These are phyloP conservation scores for Holacanthus passer DNA, from an alignment of 2,113 vertebrate species.

Conservation along the genomic window DNA sequence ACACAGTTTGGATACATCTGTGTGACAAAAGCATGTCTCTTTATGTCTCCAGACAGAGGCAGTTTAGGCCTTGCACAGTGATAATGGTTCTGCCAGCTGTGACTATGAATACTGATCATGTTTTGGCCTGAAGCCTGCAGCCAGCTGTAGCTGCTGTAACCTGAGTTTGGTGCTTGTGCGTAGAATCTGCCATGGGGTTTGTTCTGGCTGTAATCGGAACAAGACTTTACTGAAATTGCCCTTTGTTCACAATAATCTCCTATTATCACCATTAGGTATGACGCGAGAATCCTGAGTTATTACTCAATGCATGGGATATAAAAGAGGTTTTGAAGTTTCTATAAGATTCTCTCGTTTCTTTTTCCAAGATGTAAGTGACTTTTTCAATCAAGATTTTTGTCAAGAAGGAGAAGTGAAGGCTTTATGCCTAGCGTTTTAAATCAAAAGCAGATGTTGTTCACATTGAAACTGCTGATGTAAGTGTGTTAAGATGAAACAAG, in stretches of 20 bases:
- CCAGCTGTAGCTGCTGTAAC: conserved; percentile 57
- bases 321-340: conserved; percentile 27
- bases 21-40: conserved; percentile 44
- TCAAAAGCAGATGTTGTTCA: conserved; percentile 8
- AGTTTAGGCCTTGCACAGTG: conserved; percentile 45
- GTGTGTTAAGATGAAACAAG: background rate
- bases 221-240: conserved; percentile 43
- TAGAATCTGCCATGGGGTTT: conserved; percentile 42
- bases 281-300: background rate
- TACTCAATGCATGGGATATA: conserved; percentile 16
- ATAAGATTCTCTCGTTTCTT: background rate
- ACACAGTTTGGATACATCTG: conserved; percentile 26
- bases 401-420: background rate
- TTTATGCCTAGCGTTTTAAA: background rate
- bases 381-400: background rate
- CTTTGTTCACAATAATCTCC: conserved; percentile 48
- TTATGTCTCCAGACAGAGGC: conserved; percentile 35
- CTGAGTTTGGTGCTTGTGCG: conserved; percentile 40
- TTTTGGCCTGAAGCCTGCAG: conserved; percentile 53
- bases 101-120: conserved; percentile 62
- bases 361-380: background rate
- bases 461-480: conserved; percentile 4
- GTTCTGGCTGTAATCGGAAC: conserved; percentile 51
- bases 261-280: conserved; percentile 29
- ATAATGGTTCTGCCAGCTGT: conserved; percentile 64